Evolutionary conservation across 2,888 invertebrate species (phyloP).

Genomic region (Platypus cylindrus): DNA sequence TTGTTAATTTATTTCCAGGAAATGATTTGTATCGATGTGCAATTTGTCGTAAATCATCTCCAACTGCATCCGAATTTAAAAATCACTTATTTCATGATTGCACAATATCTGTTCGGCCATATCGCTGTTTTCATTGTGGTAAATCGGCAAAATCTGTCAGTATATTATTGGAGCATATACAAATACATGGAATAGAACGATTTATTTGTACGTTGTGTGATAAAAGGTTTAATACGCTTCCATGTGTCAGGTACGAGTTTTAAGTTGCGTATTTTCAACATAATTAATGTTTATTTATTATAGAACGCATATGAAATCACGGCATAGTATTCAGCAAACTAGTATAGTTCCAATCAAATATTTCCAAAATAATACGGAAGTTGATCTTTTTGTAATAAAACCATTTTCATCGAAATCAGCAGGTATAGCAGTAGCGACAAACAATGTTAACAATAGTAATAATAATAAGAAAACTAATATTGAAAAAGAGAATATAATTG

Average conservation of each 20-base stretch:
- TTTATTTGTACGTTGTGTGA: conserved; percentile 49
- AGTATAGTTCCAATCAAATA: conserved; percentile 37
- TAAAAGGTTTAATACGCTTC: conserved; percentile 26
- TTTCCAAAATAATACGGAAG: conserved; percentile 34
- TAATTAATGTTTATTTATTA: conserved; percentile 3
- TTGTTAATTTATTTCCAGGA: too few relatives aligned
- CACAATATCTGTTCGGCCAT: conserved; percentile 19
- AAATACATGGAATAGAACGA: conserved; percentile 43
- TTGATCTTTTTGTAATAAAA: conserved; percentile 37
- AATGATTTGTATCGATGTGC: conserved; percentile 44
- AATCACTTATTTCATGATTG: conserved; percentile 29
- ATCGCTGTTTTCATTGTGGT: conserved; percentile 41
- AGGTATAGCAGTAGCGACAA: conserved; percentile 6
- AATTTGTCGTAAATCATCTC: conserved; percentile 33
- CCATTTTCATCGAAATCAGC: conserved; percentile 5
- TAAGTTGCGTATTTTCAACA: not conserved
- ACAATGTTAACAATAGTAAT: not conserved
- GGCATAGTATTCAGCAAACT: conserved; percentile 37
- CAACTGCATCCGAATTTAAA: conserved; percentile 30
- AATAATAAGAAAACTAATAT: conserved; percentile 8
- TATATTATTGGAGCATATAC: conserved; percentile 44
- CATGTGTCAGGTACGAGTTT: conserved; percentile 22
- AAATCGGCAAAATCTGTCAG: conserved; percentile 35
- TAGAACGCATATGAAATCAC: conserved; percentile 39
- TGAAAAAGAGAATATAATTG: not conserved